Conservation (phyloP, 2,113 vertebrate genomes). For the Rhegmatorhina hoffmannsi region DNA sequence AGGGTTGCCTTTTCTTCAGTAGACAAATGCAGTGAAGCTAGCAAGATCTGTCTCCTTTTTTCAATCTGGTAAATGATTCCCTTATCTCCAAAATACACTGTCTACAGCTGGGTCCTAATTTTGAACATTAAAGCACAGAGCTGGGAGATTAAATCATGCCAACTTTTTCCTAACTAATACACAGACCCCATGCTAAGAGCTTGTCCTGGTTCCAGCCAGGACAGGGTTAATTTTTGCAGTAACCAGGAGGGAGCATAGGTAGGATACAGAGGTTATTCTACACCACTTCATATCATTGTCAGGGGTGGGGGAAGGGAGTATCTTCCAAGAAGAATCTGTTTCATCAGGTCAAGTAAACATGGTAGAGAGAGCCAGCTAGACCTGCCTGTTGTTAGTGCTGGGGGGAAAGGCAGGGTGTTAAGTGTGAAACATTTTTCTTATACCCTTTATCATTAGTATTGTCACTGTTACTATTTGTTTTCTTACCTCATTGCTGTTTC, state of each 20-base stretch:
- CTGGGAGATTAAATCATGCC: not conserved
- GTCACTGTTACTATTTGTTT: not conserved
- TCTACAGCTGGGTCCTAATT: conserved; percentile 21
- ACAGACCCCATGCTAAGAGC: not conserved
- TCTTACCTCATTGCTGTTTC: not conserved
- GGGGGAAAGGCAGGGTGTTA: not conserved
- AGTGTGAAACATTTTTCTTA: not conserved
- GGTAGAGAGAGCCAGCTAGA: not conserved
- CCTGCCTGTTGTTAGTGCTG: not conserved
- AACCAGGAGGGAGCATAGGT: not conserved
- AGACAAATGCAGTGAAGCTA: not conserved
- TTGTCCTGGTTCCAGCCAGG: not conserved
- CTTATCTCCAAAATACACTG: not conserved
- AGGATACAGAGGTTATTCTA: not conserved
- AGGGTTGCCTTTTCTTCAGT: not conserved
- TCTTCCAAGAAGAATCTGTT: not conserved
- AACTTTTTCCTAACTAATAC: not conserved
- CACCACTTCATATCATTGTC: not conserved
- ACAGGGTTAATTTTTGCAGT: not conserved
- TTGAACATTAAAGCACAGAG: conserved; percentile 40
- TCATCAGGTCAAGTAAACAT: not conserved
- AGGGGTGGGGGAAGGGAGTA: not conserved
- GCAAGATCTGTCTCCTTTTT: not conserved
- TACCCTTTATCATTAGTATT: not conserved
- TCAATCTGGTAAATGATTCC: not conserved